Evolutionary conservation across 2,888 invertebrate species (phyloP).

Genomic region (Hydrotaea cyrtoneurina): DNA sequence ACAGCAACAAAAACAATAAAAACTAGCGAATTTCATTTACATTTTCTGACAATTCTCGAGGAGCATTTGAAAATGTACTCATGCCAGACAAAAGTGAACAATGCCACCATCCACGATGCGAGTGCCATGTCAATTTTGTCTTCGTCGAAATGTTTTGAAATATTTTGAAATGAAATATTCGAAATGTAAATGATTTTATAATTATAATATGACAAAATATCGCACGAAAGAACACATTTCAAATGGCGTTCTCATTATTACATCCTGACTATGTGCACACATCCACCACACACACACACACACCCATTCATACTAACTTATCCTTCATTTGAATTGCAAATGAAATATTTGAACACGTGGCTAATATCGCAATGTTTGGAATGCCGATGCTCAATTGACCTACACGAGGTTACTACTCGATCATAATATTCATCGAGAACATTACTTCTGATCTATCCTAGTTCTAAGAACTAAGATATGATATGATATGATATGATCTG

Average conservation of each 20-base stretch:
- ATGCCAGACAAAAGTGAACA: background rate
- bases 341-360: no score
- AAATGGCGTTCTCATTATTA: background rate
- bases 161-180: background rate
- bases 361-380: no score
- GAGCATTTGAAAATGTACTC: background rate
- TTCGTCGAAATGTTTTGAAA: background rate
- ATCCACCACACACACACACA: no score
- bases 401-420: no score
- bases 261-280: no score
- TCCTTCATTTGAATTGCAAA: no score
- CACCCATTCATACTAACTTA: no score
- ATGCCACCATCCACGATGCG: background rate
- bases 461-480: no score
- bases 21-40: background rate
- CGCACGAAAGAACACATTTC: background rate
- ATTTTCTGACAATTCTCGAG: slow-evolving; percentile 15
- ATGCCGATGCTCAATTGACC: no score
- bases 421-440: no score
- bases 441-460: no score
- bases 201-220: background rate
- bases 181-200: background rate
- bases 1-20: background rate
- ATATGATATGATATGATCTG: no score
- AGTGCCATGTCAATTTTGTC: slow-evolving; percentile 8